phyloP scores from a whole-genome alignment of 1,140 invertebrate genomes.

The Magallana gigas region DNA sequence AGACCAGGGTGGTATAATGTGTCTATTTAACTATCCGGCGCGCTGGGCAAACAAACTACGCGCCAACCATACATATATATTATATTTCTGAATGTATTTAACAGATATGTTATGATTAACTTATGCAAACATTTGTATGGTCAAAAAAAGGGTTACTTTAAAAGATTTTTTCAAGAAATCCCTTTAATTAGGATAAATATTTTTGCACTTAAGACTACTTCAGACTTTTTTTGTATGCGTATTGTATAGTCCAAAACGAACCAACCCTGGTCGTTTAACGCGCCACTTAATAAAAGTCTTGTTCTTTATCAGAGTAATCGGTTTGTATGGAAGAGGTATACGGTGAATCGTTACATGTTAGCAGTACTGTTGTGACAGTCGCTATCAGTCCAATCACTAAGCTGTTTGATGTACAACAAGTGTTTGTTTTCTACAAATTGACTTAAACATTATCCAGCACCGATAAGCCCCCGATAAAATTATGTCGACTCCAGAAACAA shows the following conservation, averaged over 20 bases:
- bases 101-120: slow-evolving; percentile 15
- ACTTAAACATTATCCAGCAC: slow-evolving; percentile 32
- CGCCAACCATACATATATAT: slow-evolving; percentile 28
- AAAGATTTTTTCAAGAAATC: background rate
- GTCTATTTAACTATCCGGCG: slow-evolving; percentile 20
- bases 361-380: background rate
- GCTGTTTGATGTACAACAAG: slow-evolving; percentile 37
- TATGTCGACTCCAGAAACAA: slow-evolving; percentile 26
- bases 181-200: slow-evolving; percentile 5
- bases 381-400: slow-evolving; percentile 26
- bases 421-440: slow-evolving; percentile 38
- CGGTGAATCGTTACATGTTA: background rate
- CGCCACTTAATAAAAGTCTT: background rate
- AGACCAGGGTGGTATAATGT: slow-evolving; percentile 30
- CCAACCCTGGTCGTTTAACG: background rate
- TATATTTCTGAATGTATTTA: slow-evolving; percentile 26
- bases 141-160: slow-evolving; percentile 8
- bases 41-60: background rate
- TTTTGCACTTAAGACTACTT: background rate
- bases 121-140: slow-evolving; percentile 22
- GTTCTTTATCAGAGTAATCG: slow-evolving; percentile 2
- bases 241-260: too few relatives aligned
- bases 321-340: background rate
- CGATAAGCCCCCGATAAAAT: slow-evolving; percentile 21
- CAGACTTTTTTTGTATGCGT: too few relatives aligned